A percentile compares a stretch with the other conserved stretches of the same genome.
Conservation (phyloP, 2,888 invertebrate species). For the Athrips mouffetella region DNA sequence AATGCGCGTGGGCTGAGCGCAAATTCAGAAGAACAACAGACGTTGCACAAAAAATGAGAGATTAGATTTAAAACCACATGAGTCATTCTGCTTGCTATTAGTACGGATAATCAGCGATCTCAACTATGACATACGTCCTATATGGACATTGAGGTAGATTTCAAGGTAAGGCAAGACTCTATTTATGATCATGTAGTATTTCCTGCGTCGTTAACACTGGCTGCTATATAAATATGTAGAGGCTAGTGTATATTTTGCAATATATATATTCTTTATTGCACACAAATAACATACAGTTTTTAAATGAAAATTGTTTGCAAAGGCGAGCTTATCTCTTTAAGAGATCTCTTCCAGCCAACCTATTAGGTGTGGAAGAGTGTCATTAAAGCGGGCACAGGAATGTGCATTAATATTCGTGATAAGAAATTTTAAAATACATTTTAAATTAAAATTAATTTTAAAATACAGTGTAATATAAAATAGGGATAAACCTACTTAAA, state of each 20-base stretch:
- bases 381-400: too few species aligned
- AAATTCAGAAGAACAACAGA: slow-evolving; percentile 33
- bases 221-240: background rate
- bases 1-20: slow-evolving; percentile 42
- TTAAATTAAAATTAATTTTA: too few species aligned
- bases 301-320: too few species aligned
- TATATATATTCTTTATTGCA: too few species aligned
- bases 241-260: background rate
- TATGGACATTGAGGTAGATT: background rate
- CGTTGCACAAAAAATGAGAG: slow-evolving; percentile 20
- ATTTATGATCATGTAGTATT: slow-evolving; percentile 2
- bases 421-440: too few species aligned
- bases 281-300: too few species aligned
- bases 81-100: slow-evolving; percentile 1
- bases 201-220: background rate
- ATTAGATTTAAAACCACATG: slow-evolving; percentile 3
- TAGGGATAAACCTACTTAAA: too few species aligned
- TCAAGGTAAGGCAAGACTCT: slow-evolving; percentile 6
- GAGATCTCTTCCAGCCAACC: too few species aligned
- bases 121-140: slow-evolving; percentile 7
- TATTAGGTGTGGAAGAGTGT: too few species aligned
- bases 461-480: too few species aligned
- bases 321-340: too few species aligned
- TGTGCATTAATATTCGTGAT: too few species aligned
- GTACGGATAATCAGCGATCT: slow-evolving; percentile 4